Evolutionary conservation across 2,888 invertebrate species (phyloP).

Genomic region (Epiblema foenella): DNA sequence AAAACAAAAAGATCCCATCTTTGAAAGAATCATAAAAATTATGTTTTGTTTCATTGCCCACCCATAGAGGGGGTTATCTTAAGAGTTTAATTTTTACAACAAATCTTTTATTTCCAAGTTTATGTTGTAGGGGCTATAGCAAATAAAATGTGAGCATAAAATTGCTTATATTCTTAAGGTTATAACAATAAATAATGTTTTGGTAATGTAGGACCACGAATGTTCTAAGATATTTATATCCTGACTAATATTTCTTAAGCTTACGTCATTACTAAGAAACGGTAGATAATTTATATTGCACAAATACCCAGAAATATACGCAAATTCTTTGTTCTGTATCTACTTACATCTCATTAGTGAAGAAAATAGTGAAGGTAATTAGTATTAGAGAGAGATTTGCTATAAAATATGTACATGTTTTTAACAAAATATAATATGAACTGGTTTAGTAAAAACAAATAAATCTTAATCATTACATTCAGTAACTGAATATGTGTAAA

Average conservation of each 20-base stretch:
- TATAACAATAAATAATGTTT: constrained; percentile 66
- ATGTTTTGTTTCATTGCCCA: constrained; percentile 61
- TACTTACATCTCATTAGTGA: background rate
- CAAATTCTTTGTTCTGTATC: background rate
- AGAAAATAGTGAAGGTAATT: background rate
- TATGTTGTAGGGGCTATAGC: constrained; percentile 74
- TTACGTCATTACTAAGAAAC: background rate
- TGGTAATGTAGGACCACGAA: constrained; percentile 14
- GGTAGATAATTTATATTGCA: background rate
- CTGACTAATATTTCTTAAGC: background rate
- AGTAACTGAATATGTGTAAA: background rate
- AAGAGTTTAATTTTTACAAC: constrained; percentile 81
- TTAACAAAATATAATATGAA: background rate
- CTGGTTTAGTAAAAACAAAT: background rate
- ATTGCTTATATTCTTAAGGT: constrained; percentile 68
- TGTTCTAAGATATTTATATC: constrained; percentile 3
- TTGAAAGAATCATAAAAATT: constrained; percentile 77
- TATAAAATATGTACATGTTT: background rate
- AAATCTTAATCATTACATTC: background rate
- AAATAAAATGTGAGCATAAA: constrained; percentile 73
- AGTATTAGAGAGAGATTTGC: background rate
- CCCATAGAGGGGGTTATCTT: constrained; percentile 68
- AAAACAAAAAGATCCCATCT: constrained; percentile 69
- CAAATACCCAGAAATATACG: background rate
- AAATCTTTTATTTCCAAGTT: constrained; percentile 76